phyloP scores from a whole-genome alignment of 2,888 invertebrate species.

The Timema cristinae region DNA sequence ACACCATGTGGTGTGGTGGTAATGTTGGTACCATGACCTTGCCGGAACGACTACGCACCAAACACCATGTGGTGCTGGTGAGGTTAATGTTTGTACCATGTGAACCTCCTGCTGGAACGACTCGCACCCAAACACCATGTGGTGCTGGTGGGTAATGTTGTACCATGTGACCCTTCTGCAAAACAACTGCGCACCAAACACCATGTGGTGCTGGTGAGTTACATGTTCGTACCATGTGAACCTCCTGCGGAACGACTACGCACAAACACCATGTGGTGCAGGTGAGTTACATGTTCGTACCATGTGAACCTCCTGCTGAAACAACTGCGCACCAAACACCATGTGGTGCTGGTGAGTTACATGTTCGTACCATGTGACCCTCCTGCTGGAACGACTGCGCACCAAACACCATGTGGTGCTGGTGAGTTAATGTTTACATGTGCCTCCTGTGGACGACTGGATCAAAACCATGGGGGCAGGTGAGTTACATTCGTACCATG shows the following conservation, averaged over 20 bases:
- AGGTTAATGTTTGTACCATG: conserved; percentile 90
- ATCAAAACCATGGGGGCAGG: too few species aligned
- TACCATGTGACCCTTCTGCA: too few species aligned
- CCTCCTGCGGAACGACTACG: too few species aligned
- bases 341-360: conserved; percentile 47
- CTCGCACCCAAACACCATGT: conserved; percentile 73
- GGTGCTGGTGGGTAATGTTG: too few species aligned
- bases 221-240: too few species aligned
- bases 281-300: conserved; percentile 37
- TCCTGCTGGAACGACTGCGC: conserved; percentile 65
- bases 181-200: conserved; percentile 54
- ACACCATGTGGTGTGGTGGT: conserved; percentile 67
- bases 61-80: too few species aligned
- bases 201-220: too few species aligned
- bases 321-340: too few species aligned
- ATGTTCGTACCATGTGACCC: conserved; percentile 93
- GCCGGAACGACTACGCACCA: too few species aligned
- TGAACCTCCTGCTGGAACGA: conserved; percentile 77
- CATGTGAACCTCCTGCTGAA: too few species aligned
- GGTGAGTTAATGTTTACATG: conserved; percentile 33
- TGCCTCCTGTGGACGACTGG: too few species aligned
- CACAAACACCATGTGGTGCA: conserved; percentile 73
- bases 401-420: conserved; percentile 65
- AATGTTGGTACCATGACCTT: too few species aligned
- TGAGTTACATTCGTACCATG: conserved; percentile 86